Conservation (phyloP, 2,888 invertebrate species). For the Hirtodrosophila alboralis region DNA sequence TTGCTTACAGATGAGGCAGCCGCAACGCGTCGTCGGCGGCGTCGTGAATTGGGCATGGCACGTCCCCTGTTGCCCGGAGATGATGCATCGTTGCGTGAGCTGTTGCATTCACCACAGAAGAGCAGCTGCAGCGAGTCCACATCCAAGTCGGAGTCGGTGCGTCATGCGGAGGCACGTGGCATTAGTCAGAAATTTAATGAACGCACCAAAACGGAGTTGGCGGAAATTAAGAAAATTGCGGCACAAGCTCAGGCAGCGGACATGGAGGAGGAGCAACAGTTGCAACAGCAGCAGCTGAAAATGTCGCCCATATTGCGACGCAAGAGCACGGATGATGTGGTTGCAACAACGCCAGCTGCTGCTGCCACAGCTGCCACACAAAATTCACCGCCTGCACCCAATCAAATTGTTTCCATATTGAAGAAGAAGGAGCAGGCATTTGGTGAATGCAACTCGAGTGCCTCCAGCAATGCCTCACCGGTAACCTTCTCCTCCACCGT, state of each 20-base stretch:
- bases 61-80: slow-evolving; percentile 81
- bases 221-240: slow-evolving; percentile 83
- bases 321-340: slow-evolving; percentile 84
- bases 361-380: slow-evolving; percentile 28
- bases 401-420: slow-evolving; percentile 87
- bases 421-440: slow-evolving; percentile 87
- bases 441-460: slow-evolving; percentile 82
- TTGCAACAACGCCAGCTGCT: background rate
- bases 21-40: slow-evolving; percentile 80
- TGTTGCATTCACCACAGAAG: slow-evolving; percentile 73
- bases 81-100: slow-evolving; percentile 79
- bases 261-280: slow-evolving; percentile 6
- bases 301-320: slow-evolving; percentile 79
- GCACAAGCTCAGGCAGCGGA: slow-evolving; percentile 69
- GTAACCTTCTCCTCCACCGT: slow-evolving; percentile 93
- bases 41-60: slow-evolving; percentile 82
- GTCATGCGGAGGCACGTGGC: slow-evolving; percentile 57
- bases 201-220: slow-evolving; percentile 82
- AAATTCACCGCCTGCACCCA: slow-evolving; percentile 83
- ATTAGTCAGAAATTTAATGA: slow-evolving; percentile 82
- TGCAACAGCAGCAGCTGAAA: slow-evolving; percentile 54
- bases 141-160: slow-evolving; percentile 58
- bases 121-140: slow-evolving; percentile 59
- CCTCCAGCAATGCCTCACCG: slow-evolving; percentile 87
- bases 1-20: slow-evolving; percentile 84